phyloP scores from a whole-genome alignment of 2,797 vertebrate species.

The Enteromius treurensis region DNA sequence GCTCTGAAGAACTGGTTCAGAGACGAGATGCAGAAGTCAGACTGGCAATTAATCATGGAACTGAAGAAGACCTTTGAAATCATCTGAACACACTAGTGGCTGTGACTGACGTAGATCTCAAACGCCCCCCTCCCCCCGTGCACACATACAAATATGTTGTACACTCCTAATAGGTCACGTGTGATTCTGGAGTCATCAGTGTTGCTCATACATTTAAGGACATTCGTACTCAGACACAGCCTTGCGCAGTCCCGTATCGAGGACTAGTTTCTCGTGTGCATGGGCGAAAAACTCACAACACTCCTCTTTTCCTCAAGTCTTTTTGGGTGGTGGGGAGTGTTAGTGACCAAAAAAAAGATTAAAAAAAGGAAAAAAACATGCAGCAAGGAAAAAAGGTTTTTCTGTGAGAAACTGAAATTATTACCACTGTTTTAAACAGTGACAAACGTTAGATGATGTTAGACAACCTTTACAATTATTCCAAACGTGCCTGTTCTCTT shows the following conservation, averaged over 20 bases:
- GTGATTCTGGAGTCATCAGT: slow-evolving; percentile 48
- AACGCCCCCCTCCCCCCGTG: slow-evolving; percentile 29
- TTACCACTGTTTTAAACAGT: slow-evolving; percentile 98
- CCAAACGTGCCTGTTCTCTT: slow-evolving; percentile 83
- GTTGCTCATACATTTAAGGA: slow-evolving; percentile 47
- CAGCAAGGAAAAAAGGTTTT: slow-evolving; percentile 84
- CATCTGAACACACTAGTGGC: slow-evolving; percentile 80
- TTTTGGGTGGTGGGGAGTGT: slow-evolving; percentile 55
- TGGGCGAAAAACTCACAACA: slow-evolving; percentile 36
- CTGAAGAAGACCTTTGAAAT: slow-evolving; percentile 99
- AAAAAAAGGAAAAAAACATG: slow-evolving; percentile 51
- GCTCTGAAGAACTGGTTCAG: slow-evolving; percentile 99
- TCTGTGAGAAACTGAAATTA: slow-evolving; percentile 96
- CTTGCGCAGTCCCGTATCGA: slow-evolving; percentile 34
- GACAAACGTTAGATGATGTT: slow-evolving; percentile 74
- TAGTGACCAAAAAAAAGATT: slow-evolving; percentile 71
- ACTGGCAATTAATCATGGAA: slow-evolving; percentile 99
- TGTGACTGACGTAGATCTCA: slow-evolving; percentile 33
- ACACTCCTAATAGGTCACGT: slow-evolving; percentile 37
- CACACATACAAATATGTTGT: slow-evolving; percentile 44
- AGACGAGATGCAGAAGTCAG: slow-evolving; percentile 95
- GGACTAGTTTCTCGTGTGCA: slow-evolving; percentile 36
- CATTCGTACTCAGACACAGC: slow-evolving; percentile 46
- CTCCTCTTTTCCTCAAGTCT: slow-evolving; percentile 45
- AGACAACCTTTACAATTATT: slow-evolving; percentile 80